Evolutionary conservation across 2,797 vertebrate species (phyloP), one percentile per base, ranked within the genome.

Genomic region (Myotis daubentonii): DNA sequence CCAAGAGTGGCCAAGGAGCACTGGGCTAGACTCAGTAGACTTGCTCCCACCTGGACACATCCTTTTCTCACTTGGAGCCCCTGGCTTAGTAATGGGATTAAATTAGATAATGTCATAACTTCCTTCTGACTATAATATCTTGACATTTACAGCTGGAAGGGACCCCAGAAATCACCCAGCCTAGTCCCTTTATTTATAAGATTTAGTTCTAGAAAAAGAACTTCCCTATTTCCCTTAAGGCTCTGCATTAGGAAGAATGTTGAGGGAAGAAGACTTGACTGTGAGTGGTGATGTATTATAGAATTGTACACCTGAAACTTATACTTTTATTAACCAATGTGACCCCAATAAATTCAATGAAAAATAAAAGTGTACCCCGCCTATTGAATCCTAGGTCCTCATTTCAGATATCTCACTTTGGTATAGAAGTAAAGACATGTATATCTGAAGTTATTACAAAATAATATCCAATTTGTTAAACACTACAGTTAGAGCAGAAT

Each of bases 201-300:
- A 86, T 80, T 95, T 6, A 85, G 6, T 87, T 87, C 3, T 62
- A 55, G 17, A 86, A 78, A 90, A 94, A 70, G n/a, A 78, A 71
- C n/a, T 55, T 90, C 33, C 11, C 62, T 80, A 6, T n/a, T 92
- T 92, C 30, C 3, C 81, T 28, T 76, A 89, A 91, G n/a, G 23
- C 6, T 91, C 33, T 20, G 3, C 70, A 15, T 55, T 80, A 72
- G 57, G 53, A 87, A 87, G 41, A n/a, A 72, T 5, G 70, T 7
- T 44, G 23, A 28, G 28, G n/a, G 65, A 68, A 72, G 70, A 25
- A 72, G 38, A 44, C 38, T 41, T 44, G 70, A 44, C 70, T 44
- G 49, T 44, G 70, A 3, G 38, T 41, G 22, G 22, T 8, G 38
- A 44, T 9, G 70, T 44, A 5, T 44, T 44, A 28, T 72, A 17